These are phyloP conservation scores for Dissostichus mawsoni DNA, from an alignment of 2,113 vertebrate genomes.

Conservation along the genomic window DNA sequence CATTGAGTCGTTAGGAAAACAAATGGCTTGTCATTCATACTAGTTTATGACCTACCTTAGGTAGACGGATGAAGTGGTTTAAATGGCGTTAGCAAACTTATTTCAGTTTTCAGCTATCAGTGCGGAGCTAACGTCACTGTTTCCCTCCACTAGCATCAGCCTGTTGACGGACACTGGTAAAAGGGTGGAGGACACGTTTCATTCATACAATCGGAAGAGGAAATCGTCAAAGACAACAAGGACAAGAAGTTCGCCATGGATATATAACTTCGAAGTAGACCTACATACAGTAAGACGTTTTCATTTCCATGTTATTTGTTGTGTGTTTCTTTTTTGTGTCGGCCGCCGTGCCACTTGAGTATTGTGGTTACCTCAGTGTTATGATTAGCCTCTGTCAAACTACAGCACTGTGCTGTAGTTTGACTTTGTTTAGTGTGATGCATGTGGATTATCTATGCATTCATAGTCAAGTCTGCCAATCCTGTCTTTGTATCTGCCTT, in stretches of 20 bases:
- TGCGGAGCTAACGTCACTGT: not conserved
- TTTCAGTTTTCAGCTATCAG: not conserved
- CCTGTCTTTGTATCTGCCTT: not conserved
- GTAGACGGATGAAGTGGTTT: not conserved
- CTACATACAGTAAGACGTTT: not conserved
- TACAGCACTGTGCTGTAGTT: not conserved
- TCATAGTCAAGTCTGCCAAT: not conserved
- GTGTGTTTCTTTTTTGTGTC: not conserved
- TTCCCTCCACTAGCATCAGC: not conserved
- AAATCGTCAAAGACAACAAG: not conserved
- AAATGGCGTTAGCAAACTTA: not conserved
- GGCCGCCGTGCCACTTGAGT: not conserved
- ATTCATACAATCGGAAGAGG: not conserved
- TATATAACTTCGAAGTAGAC: not conserved
- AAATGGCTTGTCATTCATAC: not conserved
- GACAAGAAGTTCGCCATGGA: not conserved
- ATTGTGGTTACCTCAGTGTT: not conserved
- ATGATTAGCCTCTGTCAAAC: too few relatives aligned
- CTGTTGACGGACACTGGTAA: too few relatives aligned
- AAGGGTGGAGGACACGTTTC: not conserved
- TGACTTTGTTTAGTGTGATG: not conserved
- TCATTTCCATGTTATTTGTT: not conserved
- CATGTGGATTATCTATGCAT: not conserved
- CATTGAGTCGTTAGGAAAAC: not conserved
- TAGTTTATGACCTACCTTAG: not conserved